phyloP scores from a whole-genome alignment of 2,888 invertebrate genomes.

The Cordilura impudica region DNA sequence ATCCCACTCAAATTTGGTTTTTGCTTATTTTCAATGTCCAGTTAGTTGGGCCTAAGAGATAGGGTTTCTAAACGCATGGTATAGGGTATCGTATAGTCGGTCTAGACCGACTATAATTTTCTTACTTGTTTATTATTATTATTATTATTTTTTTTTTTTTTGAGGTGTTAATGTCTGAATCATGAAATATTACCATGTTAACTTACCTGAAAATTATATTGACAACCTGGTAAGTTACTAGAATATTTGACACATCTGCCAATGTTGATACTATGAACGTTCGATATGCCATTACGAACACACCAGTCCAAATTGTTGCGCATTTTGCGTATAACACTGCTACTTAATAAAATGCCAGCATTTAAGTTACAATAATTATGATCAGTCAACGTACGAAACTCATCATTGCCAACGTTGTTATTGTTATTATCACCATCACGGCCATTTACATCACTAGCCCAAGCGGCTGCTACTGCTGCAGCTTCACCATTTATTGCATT shows the following conservation, averaged over 20 bases:
- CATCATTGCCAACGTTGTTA: conserved; percentile 71
- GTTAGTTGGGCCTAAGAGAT: too few relatives aligned
- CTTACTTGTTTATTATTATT: too few relatives aligned
- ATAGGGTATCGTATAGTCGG: too few relatives aligned
- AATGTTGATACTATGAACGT: conserved; percentile 90
- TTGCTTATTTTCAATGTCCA: too few relatives aligned
- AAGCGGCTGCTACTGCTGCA: conserved; percentile 15
- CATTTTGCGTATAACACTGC: conserved; percentile 89
- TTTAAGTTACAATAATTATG: conserved; percentile 80
- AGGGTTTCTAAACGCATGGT: too few relatives aligned
- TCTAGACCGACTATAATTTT: too few relatives aligned
- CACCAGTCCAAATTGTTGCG: conserved; percentile 92
- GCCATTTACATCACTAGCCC: conserved; percentile 71
- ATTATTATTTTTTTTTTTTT: too few relatives aligned
- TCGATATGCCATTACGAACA: conserved; percentile 89
- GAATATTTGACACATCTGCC: conserved; percentile 85
- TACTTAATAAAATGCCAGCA: conserved; percentile 92
- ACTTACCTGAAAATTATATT: conserved; percentile 78
- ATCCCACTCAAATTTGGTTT: too few relatives aligned
- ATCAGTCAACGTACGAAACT: conserved; percentile 71
- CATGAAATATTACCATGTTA: conserved; percentile 25
- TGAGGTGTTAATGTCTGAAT: not conserved
- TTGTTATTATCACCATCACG: conserved; percentile 77
- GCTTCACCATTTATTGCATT: conserved; percentile 65
- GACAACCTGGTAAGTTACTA: conserved; percentile 77